Base-by-base conservation (phyloP, 2,113 vertebrate genomes). In the Dasyurus viverrinus region DNA sequence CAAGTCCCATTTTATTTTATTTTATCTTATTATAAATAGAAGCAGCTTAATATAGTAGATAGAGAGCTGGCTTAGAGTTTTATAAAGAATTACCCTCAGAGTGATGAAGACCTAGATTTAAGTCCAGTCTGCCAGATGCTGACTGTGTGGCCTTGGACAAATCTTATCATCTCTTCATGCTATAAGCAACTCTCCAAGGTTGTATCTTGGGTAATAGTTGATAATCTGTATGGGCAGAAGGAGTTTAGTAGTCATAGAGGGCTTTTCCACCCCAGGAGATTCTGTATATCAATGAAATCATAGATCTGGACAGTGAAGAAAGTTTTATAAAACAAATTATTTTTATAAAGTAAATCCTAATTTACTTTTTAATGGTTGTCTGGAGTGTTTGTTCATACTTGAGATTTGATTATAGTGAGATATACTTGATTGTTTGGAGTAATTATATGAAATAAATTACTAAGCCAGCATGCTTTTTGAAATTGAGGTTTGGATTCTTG, bases 321-420 rank as follows among this genome's bases (percentile, higher is more conserved):
- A 84, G 42, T 42, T 19, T 10, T 89, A 36, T 93, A 94, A 95
- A 95, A 52, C 47, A 94, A 90, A 52, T 89, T 6, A 53, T 55
- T 95, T 94, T 90, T 22, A 24, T 22, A 94, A 94, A 92, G 89
- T 91, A 89, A 89, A 89, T 24, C 50, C 55, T 16, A 7, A 47
- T 91, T 10, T 2, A 30, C 26, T 89, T 94, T 94, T 54, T 84
- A 48, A 52, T 92, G n/a, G 42, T 54, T 76, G 60, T 54, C 26
- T 94, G 10, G 25, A 84, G n/a, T 84, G 68, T 42, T 84, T 8
- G 6, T 95, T 89, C 24, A 42, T 9, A 2, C 46, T 25, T 54
- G 54, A 89, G 93, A 30, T 93, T 92, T 90, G 36, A 9, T 93
- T 84, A 60, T 92, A 52, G n/a, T 0, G 5, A 95, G 53, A 36